These are phyloP conservation scores for Fragariocoptes setiger DNA, from an alignment of 1,140 invertebrate species.

Conservation along the genomic window DNA sequence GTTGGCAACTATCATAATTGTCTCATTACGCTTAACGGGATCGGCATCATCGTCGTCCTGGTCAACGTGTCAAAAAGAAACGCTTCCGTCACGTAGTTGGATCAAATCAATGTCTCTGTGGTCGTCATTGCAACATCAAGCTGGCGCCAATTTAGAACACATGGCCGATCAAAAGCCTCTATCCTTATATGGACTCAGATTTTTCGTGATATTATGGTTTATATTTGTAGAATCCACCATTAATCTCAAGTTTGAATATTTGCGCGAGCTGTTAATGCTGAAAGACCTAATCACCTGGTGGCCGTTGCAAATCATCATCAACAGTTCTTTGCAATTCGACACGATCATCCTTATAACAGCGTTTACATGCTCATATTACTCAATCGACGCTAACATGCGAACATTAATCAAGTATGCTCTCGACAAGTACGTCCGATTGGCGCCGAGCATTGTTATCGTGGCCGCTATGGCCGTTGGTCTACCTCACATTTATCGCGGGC, in stretches of 20 bases:
- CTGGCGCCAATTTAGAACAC: background rate
- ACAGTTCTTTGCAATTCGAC: conserved; percentile 8
- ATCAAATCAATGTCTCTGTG: background rate
- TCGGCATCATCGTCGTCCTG: background rate
- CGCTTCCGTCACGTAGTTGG: background rate
- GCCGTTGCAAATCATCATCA: conserved; percentile 6
- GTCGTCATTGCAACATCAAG: background rate
- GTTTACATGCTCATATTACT: conserved; percentile 4
- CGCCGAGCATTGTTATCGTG: conserved; percentile 3
- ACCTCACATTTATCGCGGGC: conserved; percentile 5
- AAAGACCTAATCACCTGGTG: conserved; percentile 4
- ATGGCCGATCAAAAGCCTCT: background rate
- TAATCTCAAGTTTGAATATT: conserved; percentile 9
- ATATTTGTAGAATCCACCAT: conserved; percentile 6
- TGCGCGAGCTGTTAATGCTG: conserved; percentile 1
- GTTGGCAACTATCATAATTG: background rate
- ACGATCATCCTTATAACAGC: conserved; percentile 7
- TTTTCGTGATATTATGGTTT: conserved; percentile 7
- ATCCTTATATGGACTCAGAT: conserved; percentile 6
- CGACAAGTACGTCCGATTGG: conserved; percentile 7
- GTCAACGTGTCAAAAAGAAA: background rate
- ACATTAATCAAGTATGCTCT: background rate
- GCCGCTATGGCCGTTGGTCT: conserved; percentile 3
- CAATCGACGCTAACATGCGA: background rate
- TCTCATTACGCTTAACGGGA: background rate